These are phyloP conservation scores for Menidia menidia DNA, from an alignment of 2,797 vertebrate species.

Conservation along the genomic window DNA sequence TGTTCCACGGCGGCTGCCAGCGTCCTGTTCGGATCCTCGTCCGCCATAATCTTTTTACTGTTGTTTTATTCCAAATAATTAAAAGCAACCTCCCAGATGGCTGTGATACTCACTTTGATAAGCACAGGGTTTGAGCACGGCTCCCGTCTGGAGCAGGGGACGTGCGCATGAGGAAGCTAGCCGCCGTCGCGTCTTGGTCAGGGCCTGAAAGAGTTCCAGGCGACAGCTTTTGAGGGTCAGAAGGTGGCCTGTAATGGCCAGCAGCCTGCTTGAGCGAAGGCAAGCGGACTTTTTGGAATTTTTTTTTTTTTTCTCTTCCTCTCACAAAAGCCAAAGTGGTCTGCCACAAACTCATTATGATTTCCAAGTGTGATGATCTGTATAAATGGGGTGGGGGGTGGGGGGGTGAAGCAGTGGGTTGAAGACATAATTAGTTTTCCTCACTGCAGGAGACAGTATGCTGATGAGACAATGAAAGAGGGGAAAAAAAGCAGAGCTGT, in stretches of 20 bases:
- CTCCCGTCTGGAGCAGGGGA: conserved; percentile 27
- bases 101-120: conserved; percentile 76
- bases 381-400: conserved; percentile 68
- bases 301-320: conserved; percentile 9
- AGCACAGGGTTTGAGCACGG: conserved; percentile 46
- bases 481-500: conserved; percentile 66
- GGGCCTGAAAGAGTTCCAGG: conserved; percentile 54
- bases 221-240: conserved; percentile 63
- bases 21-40: conserved; percentile 40
- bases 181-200: conserved; percentile 68
- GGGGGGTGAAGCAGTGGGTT: conserved; percentile 71
- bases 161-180: conserved; percentile 52
- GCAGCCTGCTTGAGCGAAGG: conserved; percentile 51
- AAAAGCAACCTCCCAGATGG: conserved; percentile 87
- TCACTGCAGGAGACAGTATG: conserved; percentile 82
- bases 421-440: conserved; percentile 85
- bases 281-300: conserved; percentile 52
- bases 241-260: conserved; percentile 71
- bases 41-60: conserved; percentile 68
- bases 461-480: conserved; percentile 83
- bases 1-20: conserved; percentile 78
- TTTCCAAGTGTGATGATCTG: conserved; percentile 80
- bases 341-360: conserved; percentile 81
- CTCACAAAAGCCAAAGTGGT: conserved; percentile 65
- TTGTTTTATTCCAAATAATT: conserved; percentile 85